These are phyloP conservation scores for Coranthus polyacanthus DNA, from an alignment of 2,797 vertebrate species.

Conservation along the genomic window DNA sequence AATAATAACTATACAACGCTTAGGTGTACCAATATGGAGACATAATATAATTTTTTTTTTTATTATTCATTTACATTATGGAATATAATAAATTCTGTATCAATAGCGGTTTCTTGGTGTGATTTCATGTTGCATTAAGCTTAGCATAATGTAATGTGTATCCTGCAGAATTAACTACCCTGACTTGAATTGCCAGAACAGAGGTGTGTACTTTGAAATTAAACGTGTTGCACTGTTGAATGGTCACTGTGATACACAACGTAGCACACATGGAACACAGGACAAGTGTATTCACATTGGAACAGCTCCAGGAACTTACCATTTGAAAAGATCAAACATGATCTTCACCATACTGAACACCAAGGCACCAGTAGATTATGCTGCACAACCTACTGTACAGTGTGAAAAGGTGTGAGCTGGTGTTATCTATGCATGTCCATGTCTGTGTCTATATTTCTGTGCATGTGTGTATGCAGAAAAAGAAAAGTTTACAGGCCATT, in stretches of 20 bases:
- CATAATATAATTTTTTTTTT: neutral
- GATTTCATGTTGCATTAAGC: slow-evolving; percentile 1
- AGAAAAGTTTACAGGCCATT: slow-evolving; percentile 72
- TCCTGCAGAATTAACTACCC: slow-evolving; percentile 58
- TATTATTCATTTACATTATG: neutral
- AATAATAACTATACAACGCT: slow-evolving; percentile 1
- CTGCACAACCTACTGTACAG: slow-evolving; percentile 47
- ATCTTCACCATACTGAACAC: slow-evolving; percentile 71
- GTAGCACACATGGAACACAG: slow-evolving; percentile 84
- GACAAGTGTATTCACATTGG: slow-evolving; percentile 76
- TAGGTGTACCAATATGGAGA: slow-evolving; percentile 8
- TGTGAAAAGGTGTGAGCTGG: slow-evolving; percentile 36
- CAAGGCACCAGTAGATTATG: slow-evolving; percentile 46
- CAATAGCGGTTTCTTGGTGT: slow-evolving; percentile 27
- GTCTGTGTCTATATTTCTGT: slow-evolving; percentile 41
- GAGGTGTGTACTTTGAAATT: slow-evolving; percentile 52
- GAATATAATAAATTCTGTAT: slow-evolving; percentile 20
- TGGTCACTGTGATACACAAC: slow-evolving; percentile 81
- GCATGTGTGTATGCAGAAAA: slow-evolving; percentile 63
- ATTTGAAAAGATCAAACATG: slow-evolving; percentile 73
- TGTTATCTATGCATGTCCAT: slow-evolving; percentile 43
- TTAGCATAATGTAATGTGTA: slow-evolving; percentile 9
- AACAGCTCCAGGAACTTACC: slow-evolving; percentile 82
- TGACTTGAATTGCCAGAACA: slow-evolving; percentile 81
- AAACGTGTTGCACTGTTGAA: slow-evolving; percentile 73